Base-by-base conservation (phyloP, 2,888 invertebrate species). In the Drosophila maculinotata region DNA sequence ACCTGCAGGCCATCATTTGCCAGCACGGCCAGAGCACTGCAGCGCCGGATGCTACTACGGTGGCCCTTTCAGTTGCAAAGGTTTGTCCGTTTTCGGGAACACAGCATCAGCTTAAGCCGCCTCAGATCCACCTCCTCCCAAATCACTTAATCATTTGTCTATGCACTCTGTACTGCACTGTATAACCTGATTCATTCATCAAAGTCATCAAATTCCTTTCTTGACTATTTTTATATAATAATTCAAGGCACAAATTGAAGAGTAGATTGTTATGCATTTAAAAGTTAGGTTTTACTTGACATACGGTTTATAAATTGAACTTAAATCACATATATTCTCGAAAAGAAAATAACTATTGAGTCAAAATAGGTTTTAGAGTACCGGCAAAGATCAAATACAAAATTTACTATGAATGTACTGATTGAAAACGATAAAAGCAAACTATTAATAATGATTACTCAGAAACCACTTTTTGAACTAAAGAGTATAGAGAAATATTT, bases 21-120 rank as follows among this genome's bases (percentile, higher is more conserved):
- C 71, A 63, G 59, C 72, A 69, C 69, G 59, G 62, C 49, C 66
- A 66, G 79, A 77, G 60, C 73, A 76, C 67, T 69, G 57, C 70
- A 78, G 63, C 57, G 47, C 35, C 60, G 73, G 84, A 77, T 63
- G 63, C 64, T 67, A 69, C 64, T 36, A 67, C 53, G 53, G 44
- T 69, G 69, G 72, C 57, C 77, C 59, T 74, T 70, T 67, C 47
- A 67, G 71, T 67, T 80, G 72, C 69, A 71, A 77, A 80, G 80
- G 80, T 80, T 80, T 80, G 80, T 80, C 77, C 72, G 70, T 45
- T 71, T 45, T 63, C 26, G 33, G 33, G 9, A 42, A 41, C 45
- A 51, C 30, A 47, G 45, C 35, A 36, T 15, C 20, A 31, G 23
- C 28, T 45, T 35, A 33, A 38, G 14, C n/a, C 15, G 20, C 4